These are phyloP conservation scores for Sphaeridia pumilis DNA, from an alignment of 2,888 invertebrate genomes.

Conservation along the genomic window DNA sequence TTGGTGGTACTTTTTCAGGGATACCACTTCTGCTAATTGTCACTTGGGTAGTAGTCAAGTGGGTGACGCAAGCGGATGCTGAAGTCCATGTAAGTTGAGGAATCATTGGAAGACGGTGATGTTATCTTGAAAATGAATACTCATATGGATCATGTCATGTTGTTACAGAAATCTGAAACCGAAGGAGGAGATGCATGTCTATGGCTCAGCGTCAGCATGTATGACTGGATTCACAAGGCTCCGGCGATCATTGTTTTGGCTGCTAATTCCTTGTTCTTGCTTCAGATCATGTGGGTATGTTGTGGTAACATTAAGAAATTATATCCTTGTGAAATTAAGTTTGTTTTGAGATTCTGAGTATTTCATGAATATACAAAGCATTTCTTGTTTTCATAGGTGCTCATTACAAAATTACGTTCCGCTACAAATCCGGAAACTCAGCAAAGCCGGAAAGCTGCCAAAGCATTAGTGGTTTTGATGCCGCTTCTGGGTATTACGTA, in stretches of 20 bases:
- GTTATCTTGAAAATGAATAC: too few species aligned
- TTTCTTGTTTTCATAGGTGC: slow-evolving; percentile 50
- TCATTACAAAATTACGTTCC: slow-evolving; percentile 84
- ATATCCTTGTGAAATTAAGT: too few species aligned
- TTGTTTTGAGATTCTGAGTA: neutral
- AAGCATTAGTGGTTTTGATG: slow-evolving; percentile 79
- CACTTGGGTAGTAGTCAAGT: slow-evolving; percentile 48
- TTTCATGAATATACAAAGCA: neutral
- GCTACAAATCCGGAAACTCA: slow-evolving; percentile 81
- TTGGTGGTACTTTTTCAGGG: slow-evolving; percentile 41
- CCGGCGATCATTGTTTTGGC: slow-evolving; percentile 71
- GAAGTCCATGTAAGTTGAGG: too few species aligned
- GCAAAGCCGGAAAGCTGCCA: slow-evolving; percentile 80
- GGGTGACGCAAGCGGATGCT: slow-evolving; percentile 37
- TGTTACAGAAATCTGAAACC: neutral
- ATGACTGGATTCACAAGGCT: slow-evolving; percentile 78
- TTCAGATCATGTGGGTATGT: slow-evolving; percentile 73
- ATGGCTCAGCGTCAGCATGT: slow-evolving; percentile 37
- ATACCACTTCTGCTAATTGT: slow-evolving; percentile 47
- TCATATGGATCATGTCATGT: neutral
- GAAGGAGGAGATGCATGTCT: slow-evolving; percentile 13
- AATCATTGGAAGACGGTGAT: too few species aligned
- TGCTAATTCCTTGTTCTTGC: slow-evolving; percentile 67
- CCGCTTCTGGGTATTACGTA: slow-evolving; percentile 90
- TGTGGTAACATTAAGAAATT: neutral